Base-by-base conservation (phyloP, 2,888 invertebrate genomes). In the Drosophila rubida region DNA sequence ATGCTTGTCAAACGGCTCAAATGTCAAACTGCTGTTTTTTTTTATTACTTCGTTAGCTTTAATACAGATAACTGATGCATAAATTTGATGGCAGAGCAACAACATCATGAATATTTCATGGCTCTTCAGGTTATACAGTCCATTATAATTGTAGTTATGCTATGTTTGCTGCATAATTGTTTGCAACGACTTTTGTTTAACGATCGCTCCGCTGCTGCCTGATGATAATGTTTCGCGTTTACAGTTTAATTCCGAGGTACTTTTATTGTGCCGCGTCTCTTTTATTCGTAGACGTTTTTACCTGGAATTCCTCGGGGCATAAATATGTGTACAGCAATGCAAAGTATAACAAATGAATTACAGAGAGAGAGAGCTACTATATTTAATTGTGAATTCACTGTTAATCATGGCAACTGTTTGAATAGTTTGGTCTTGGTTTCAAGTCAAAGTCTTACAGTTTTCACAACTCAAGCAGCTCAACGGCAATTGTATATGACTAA, bases 11-110 rank as follows among this genome's bases (percentile, higher is more conserved):
- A 23, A 25, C 69, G 55, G 58, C 46, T 59, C 73, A 67, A 67
- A 73, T 71, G 71, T 51, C 72, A 62, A 62, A 62, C 75, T 51
- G 41, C 50, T 67, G 37, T 66, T 37, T 14, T n/a, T 27, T 27
- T 44, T 41, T 53, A 53, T 30, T 27, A 42, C 41, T 39, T 27
- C 30, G 42, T 41, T 60, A 23, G 16, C 7, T 22, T 19, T 25
- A 14, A 50, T n/a, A 39, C 22, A 14, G 39, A 9, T 27, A 59
- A 13, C 53, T 25, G 74, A 50, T 73, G 60, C 67, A 72, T 58
- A 42, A 30, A 66, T 67, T 73, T 46, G 59, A 70, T 59, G 45
- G 3, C 14, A 16, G 19, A 16, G 19, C 3, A 19, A 30, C n/a
- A 32, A 23, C 27, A 48, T 39, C 27, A 48, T 65, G 32, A 44